Evolutionary conservation across 2,113 vertebrate species (phyloP).

Genomic region (Rhynchomys soricoides): DNA sequence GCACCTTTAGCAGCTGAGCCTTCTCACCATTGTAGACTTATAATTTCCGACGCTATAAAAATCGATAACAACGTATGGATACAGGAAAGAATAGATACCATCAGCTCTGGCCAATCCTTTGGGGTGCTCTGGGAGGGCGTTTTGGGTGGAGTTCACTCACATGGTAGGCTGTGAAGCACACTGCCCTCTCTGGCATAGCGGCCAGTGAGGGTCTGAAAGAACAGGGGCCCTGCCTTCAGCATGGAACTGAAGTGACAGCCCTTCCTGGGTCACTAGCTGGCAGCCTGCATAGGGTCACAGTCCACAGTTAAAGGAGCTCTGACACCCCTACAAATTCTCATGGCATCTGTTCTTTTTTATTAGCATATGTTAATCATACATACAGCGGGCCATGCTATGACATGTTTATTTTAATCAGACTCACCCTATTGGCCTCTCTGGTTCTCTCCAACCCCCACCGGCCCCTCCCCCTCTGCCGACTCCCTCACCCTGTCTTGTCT

Average conservation of each 20-base stretch:
- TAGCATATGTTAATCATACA: neutral
- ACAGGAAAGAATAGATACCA: too few relatives aligned
- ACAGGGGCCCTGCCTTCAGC: too few relatives aligned
- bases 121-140: neutral
- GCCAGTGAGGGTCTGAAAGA: neutral
- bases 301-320: neutral
- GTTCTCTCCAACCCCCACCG: neutral
- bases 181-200: neutral
- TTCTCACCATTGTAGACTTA: neutral
- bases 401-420: neutral
- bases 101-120: neutral
- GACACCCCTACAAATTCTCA: neutral
- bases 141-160: neutral
- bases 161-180: neutral
- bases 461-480: neutral
- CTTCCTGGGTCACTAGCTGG: neutral
- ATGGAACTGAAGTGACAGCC: neutral
- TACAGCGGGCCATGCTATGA: neutral
- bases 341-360: neutral
- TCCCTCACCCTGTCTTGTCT: too few relatives aligned
- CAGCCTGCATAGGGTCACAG: neutral
- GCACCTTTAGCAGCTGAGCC: neutral
- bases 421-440: neutral
- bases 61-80: too few relatives aligned
- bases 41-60: neutral